Evolutionary conservation across 92 coral and sea anemone species (phyloP).

Genomic region (Bergia puertoricense): DNA sequence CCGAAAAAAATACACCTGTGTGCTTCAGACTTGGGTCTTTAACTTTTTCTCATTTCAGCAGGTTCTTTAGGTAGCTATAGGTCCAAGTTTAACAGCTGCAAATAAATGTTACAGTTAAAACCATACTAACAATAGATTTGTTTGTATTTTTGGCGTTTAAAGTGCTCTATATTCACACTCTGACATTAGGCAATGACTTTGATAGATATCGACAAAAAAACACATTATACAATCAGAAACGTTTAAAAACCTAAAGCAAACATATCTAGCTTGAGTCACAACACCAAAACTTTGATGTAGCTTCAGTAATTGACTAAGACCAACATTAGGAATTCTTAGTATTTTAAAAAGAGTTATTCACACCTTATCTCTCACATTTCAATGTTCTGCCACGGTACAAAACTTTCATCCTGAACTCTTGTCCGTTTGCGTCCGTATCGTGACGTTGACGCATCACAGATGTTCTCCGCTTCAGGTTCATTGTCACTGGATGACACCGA

Average conservation of each 20-base stretch:
- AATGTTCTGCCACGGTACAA: conserved; percentile 18
- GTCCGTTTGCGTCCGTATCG: conserved; percentile 21
- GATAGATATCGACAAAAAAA: neutral
- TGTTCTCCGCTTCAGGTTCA: neutral
- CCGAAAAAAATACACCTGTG: too few relatives aligned
- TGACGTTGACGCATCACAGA: conserved; percentile 5
- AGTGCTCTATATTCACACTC: too few relatives aligned
- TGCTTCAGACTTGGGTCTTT: too few relatives aligned
- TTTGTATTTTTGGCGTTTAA: too few relatives aligned
- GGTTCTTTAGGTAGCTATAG: too few relatives aligned
- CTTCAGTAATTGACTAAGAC: conserved; percentile 16
- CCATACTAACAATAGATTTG: too few relatives aligned
- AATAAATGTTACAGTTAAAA: too few relatives aligned
- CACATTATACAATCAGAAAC: neutral
- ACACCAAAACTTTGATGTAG: conserved; percentile 6
- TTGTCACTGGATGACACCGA: neutral
- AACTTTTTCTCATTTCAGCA: too few relatives aligned
- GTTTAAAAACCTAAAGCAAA: conserved; percentile 1
- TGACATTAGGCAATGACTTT: too few relatives aligned
- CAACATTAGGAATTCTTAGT: conserved; percentile 17
- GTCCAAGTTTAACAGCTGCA: too few relatives aligned
- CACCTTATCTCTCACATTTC: conserved; percentile 20
- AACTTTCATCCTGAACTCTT: conserved; percentile 12
- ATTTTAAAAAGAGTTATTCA: conserved; percentile 19
- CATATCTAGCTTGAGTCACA: conserved; percentile 7